A percentile compares a stretch with the other conserved stretches of the same genome.
Evolutionary conservation across 1,140 invertebrate species (phyloP).

Genomic region (Macrotrachela quadricornifera): DNA sequence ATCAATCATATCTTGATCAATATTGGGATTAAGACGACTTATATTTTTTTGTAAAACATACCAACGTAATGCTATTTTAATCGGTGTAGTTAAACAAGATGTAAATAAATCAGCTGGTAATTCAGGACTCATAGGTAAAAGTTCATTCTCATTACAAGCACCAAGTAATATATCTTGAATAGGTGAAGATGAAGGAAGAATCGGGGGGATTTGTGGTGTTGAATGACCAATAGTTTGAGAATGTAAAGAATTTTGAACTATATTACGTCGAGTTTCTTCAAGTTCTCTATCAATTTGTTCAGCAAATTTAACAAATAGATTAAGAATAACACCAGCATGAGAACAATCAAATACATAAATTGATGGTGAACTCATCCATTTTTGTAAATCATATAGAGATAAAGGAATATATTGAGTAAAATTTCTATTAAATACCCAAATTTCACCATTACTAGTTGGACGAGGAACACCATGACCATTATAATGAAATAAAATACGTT

Average conservation of each 20-base stretch:
- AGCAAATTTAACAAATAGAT: neutral
- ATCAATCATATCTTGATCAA: slow-evolving; percentile 21
- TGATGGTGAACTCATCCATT: slow-evolving; percentile 93
- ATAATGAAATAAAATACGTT: slow-evolving; percentile 93
- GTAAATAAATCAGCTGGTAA: slow-evolving; percentile 97
- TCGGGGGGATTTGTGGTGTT: neutral
- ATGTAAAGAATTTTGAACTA: neutral
- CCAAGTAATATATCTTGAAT: slow-evolving; percentile 53
- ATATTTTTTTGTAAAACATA: slow-evolving; percentile 1
- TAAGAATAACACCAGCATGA: neutral
- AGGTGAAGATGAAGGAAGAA: neutral
- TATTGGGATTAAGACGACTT: slow-evolving; percentile 21
- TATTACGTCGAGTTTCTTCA: neutral
- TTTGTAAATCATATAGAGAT: slow-evolving; percentile 88
- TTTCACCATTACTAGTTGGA: slow-evolving; percentile 90
- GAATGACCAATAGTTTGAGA: neutral
- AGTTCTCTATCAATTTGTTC: neutral
- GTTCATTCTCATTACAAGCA: slow-evolving; percentile 69
- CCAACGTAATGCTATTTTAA: slow-evolving; percentile 53
- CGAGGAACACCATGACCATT: slow-evolving; percentile 97
- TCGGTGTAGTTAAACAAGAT: slow-evolving; percentile 85
- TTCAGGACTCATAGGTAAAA: slow-evolving; percentile 86
- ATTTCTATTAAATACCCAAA: slow-evolving; percentile 95
- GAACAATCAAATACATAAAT: slow-evolving; percentile 94
- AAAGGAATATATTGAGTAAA: slow-evolving; percentile 98